A percentile compares a stretch with the other conserved stretches of the same genome.
phyloP scores from a whole-genome alignment of 2,113 vertebrate genomes.

The Himantopus leucocephalus region DNA sequence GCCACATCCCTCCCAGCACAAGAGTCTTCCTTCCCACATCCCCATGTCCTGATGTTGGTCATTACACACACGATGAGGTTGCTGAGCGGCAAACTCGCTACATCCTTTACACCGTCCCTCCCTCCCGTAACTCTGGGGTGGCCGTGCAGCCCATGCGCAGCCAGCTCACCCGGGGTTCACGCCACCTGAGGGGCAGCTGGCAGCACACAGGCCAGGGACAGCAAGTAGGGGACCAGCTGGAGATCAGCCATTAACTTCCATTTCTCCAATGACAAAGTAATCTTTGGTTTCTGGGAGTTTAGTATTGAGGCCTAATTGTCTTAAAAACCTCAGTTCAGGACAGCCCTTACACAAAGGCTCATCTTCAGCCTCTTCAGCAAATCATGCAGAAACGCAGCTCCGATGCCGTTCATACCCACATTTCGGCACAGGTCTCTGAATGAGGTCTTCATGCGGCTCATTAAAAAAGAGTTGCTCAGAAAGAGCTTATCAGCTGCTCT shows the following conservation, averaged over 20 bases:
- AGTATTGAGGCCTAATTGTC: not conserved
- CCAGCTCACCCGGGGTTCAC: not conserved
- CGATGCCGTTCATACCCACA: not conserved
- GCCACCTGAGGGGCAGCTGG: not conserved
- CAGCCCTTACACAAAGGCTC: not conserved
- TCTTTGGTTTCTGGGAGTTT: not conserved
- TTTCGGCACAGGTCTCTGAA: rapidly evolving
- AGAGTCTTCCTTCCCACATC: not conserved
- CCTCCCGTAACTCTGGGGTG: rapidly evolving
- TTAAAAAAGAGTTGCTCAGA: not conserved
- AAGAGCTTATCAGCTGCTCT: not conserved
- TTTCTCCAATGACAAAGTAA: not conserved
- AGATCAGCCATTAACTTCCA: not conserved
- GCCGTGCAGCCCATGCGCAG: rapidly evolving
- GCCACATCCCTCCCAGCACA: not conserved
- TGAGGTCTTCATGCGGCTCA: not conserved
- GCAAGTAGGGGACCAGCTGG: not conserved
- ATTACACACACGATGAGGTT: rapidly evolving
- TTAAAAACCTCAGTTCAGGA: not conserved
- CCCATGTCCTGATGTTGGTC: not conserved
- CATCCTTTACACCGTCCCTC: not conserved
- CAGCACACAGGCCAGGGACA: not conserved
- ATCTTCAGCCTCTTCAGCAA: not conserved
- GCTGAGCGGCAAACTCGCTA: not conserved
- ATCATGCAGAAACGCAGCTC: not conserved